Percentiles rank a stretch among this genome's conserved stretches.
Conservation (phyloP, 2,797 vertebrate species). For the Spondyliosoma cantharus region DNA sequence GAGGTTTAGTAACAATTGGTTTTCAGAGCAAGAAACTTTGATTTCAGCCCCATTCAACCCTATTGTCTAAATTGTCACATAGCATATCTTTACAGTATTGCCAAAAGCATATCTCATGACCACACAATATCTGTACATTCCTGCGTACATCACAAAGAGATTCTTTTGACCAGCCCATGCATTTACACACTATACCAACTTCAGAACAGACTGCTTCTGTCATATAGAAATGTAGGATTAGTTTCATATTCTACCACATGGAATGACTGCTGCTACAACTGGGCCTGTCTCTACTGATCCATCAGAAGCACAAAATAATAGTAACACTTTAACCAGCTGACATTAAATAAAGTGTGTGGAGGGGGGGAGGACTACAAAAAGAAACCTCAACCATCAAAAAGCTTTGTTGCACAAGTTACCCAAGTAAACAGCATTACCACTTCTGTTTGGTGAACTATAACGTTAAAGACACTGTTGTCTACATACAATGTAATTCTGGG, state of each 20-base stretch:
- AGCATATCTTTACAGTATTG: too few species aligned
- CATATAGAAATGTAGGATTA: background rate
- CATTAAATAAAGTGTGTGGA: background rate
- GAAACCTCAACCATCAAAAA: background rate
- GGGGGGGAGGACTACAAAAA: too few species aligned
- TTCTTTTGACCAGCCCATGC: background rate
- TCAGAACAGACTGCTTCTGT: background rate
- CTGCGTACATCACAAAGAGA: background rate
- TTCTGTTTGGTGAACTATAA: background rate
- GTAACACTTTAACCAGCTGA: background rate
- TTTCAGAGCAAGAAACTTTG: too few species aligned
- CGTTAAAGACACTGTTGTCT: background rate
- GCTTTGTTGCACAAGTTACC: background rate
- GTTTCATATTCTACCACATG: background rate
- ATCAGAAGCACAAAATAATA: background rate
- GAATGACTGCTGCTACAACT: background rate
- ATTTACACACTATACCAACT: background rate
- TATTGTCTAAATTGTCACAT: too few species aligned
- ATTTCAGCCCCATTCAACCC: too few species aligned
- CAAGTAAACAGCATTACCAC: slow-evolving; percentile 9
- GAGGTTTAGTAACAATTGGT: too few species aligned
- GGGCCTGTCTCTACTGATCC: background rate
- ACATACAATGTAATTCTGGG: background rate
- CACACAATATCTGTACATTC: background rate
- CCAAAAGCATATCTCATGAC: background rate